These are phyloP conservation scores for Montipora efflorescens DNA, from an alignment of 64 coral and sea anemone genomes.

Conservation along the genomic window DNA sequence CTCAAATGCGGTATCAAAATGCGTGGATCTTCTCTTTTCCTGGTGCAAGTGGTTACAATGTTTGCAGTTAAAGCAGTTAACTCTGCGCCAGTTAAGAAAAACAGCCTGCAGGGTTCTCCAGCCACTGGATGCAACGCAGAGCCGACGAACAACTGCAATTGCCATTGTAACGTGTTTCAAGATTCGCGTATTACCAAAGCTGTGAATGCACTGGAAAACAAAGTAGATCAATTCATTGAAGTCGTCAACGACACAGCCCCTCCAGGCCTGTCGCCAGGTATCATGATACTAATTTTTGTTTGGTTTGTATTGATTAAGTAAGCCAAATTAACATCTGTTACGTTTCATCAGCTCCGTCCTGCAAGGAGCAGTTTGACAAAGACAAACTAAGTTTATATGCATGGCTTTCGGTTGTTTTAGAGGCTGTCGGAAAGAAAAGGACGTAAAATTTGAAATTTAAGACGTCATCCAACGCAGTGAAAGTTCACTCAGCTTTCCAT, in stretches of 20 bases:
- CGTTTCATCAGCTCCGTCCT: neutral
- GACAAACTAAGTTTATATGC: neutral
- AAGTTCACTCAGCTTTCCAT: no score
- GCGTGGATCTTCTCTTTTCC: no score
- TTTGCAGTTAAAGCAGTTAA: neutral
- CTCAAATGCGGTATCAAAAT: no score
- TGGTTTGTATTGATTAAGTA: no score
- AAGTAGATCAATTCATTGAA: neutral
- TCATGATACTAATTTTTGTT: no score
- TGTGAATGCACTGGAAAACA: neutral
- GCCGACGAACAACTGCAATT: neutral
- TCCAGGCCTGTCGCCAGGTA: neutral
- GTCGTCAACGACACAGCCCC: neutral
- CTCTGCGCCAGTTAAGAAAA: neutral
- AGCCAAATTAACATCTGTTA: no score
- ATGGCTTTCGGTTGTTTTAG: neutral
- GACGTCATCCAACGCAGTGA: no score
- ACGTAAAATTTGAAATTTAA: no score
- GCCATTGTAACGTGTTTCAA: neutral
- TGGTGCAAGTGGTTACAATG: no score
- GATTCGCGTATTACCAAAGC: neutral
- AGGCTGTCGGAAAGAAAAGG: no score
- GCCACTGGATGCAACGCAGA: neutral
- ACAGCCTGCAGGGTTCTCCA: neutral
- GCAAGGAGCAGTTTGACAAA: neutral